Percentiles rank a stretch among this genome's conserved stretches.
Conservation (phyloP, 1,140 invertebrate genomes). For the Campodea augens region DNA sequence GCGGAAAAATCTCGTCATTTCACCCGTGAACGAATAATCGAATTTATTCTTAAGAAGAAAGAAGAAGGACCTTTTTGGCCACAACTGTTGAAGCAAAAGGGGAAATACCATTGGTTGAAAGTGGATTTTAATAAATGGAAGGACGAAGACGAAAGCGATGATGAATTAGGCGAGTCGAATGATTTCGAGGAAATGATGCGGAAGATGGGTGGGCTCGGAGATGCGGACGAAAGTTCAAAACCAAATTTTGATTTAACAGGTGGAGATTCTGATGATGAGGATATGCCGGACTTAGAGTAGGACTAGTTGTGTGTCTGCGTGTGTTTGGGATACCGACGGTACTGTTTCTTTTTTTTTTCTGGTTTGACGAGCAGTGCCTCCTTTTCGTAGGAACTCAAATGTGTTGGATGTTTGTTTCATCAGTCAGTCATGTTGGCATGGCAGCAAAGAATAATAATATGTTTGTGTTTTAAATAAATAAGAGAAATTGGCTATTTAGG, state of each 20-base stretch:
- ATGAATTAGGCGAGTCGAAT: constrained; percentile 27
- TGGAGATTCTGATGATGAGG: constrained; percentile 35
- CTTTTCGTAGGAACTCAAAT: no score
- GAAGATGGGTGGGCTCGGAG: constrained; percentile 24
- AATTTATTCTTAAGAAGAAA: constrained; percentile 54
- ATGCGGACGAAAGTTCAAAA: constrained; percentile 20
- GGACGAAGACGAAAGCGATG: constrained; percentile 73
- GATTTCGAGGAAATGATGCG: constrained; percentile 44
- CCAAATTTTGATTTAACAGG: constrained; percentile 30
- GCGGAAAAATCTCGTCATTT: constrained; percentile 41
- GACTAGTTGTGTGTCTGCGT: no score
- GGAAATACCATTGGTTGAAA: constrained; percentile 89
- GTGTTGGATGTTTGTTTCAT: no score
- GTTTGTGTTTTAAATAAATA: no score
- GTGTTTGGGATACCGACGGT: no score
- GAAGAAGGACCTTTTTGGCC: constrained; percentile 68
- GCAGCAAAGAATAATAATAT: no score
- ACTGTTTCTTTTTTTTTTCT: no score
- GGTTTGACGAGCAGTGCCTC: no score
- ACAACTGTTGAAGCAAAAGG: constrained; percentile 61
- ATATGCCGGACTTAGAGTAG: constrained; percentile 34
- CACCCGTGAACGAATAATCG: constrained; percentile 47
- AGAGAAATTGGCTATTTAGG: no score
- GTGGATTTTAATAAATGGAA: constrained; percentile 94
- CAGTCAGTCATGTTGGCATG: no score